Evolutionary conservation across 1,140 invertebrate species (phyloP).

Genomic region (Mactra quadrangularis): DNA sequence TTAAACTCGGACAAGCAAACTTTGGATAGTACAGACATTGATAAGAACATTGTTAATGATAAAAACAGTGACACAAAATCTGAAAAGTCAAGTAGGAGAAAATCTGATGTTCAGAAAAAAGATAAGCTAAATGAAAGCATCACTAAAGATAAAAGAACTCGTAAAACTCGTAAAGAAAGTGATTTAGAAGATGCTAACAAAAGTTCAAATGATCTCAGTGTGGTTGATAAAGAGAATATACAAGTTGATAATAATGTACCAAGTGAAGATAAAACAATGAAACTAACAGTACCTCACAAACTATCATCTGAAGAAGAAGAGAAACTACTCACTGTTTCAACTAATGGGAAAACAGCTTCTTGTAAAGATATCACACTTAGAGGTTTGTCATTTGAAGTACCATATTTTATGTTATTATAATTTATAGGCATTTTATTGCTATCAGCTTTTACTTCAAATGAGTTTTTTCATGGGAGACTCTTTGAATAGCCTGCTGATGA

Average conservation of each 20-base stretch:
- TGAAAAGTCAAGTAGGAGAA: not conserved
- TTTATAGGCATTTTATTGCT: too few relatives aligned
- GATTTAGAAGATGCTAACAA: not conserved
- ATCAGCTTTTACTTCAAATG: too few relatives aligned
- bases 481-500: too few relatives aligned
- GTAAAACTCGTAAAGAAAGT: not conserved
- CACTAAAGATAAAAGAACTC: not conserved
- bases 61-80: conserved; percentile 16
- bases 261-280: not conserved
- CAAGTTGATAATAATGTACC: conserved; percentile 12
- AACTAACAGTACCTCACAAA: not conserved
- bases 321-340: not conserved
- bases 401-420: too few relatives aligned
- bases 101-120: conserved; percentile 31
- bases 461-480: too few relatives aligned
- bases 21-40: conserved; percentile 34
- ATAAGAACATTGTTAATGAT: conserved; percentile 12
- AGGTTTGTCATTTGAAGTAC: conserved; percentile 71
- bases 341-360: conserved; percentile 25
- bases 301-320: not conserved
- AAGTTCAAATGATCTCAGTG: not conserved
- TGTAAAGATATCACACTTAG: conserved; percentile 76
- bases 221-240: conserved; percentile 25
- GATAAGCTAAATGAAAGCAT: conserved; percentile 39
- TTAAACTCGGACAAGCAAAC: conserved; percentile 22